phyloP scores from a whole-genome alignment of 1,140 invertebrate genomes.

The Caerostris darwini region DNA sequence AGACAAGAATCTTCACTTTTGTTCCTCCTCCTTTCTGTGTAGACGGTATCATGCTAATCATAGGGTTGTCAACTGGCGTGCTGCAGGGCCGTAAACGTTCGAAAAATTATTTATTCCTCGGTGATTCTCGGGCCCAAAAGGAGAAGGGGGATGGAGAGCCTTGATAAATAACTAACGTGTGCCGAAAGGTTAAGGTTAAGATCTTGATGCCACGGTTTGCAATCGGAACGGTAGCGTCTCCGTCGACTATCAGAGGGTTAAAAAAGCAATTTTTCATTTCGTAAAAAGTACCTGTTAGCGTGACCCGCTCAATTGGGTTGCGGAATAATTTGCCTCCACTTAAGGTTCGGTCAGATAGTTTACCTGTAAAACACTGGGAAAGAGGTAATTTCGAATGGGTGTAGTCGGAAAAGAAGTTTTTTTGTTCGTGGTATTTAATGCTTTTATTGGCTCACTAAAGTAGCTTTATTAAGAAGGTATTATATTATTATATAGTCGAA shows the following conservation, averaged over 20 bases:
- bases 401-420: no score
- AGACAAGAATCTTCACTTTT: conserved; percentile 28
- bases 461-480: no score
- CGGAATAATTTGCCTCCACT: not conserved
- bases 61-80: conserved; percentile 58
- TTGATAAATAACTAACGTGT: conserved; percentile 54
- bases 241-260: not conserved
- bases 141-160: not conserved
- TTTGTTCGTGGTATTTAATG: no score
- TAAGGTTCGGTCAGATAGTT: not conserved
- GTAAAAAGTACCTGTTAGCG: not conserved
- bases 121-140: not conserved
- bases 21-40: not conserved
- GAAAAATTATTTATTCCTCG: conserved; percentile 41
- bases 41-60: conserved; percentile 57
- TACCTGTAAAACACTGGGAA: not conserved
- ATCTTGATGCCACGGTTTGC: conserved; percentile 37
- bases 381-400: not conserved
- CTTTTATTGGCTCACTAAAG: no score
- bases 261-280: conserved; percentile 22
- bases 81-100: conserved; percentile 12
- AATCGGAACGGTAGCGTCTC: conserved; percentile 36
- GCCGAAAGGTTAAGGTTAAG: conserved; percentile 46
- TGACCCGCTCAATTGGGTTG: not conserved
- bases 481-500: no score